phyloP scores from a whole-genome alignment of 2,113 vertebrate species.

The Micronycteris hirsuta region DNA sequence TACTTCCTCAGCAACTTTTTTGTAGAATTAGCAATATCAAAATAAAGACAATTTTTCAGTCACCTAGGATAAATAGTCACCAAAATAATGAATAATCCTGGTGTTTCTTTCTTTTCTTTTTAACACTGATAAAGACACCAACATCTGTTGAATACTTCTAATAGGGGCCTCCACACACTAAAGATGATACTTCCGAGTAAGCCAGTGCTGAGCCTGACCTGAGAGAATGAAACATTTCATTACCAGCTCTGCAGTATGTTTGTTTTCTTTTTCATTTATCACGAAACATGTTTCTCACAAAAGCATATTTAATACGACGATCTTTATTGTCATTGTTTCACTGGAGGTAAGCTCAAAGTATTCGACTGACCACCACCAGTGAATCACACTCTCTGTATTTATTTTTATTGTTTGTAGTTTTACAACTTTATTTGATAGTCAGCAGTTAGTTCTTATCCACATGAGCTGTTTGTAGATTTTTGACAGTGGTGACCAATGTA shows the following conservation, averaged over 20 bases:
- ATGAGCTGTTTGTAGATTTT: too few species aligned
- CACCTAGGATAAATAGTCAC: neutral
- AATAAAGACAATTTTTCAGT: neutral
- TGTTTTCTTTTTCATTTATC: slow-evolving; percentile 33
- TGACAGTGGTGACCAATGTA: too few species aligned
- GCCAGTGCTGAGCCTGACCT: neutral
- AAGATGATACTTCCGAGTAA: neutral
- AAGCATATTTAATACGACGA: slow-evolving; percentile 29
- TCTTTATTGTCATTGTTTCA: slow-evolving; percentile 61
- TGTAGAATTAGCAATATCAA: neutral
- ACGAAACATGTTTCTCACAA: slow-evolving; percentile 1
- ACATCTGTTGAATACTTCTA: neutral
- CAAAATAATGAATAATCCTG: neutral
- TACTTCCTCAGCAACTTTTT: neutral
- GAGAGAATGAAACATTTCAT: neutral
- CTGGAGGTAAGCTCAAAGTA: slow-evolving; percentile 53
- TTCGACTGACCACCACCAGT: neutral
- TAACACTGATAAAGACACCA: neutral
- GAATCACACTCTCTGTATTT: neutral
- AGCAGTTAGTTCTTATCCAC: too few species aligned
- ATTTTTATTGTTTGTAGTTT: too few species aligned
- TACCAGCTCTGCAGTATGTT: neutral
- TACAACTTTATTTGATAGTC: too few species aligned
- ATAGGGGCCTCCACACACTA: neutral
- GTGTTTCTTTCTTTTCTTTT: neutral